Base-by-base conservation (phyloP, 1,140 invertebrate genomes). In the Heliothis subflexa region DNA sequence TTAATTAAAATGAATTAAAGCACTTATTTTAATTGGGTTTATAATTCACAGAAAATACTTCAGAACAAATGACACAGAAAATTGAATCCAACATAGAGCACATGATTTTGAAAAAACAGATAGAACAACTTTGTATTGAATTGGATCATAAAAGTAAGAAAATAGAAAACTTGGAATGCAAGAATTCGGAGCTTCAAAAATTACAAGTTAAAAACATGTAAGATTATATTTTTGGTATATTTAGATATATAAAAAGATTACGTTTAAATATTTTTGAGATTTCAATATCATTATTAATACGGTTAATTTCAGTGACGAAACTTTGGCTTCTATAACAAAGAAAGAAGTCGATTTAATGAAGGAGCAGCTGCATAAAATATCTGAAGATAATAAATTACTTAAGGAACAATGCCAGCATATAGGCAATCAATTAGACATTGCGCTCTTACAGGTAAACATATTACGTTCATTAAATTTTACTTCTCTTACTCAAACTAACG, bases 171-270 rank as follows among this genome's bases (percentile, higher is more conserved):
- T 85, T 92, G 25, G 77, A 86, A 78, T 59, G 79, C 62, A 86
- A 76, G 64, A 84, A 88, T 50, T 55, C 75, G 21, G 82, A 88
- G 59, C 78, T 93, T 25, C 86, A 93, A 85, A 80, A 86, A 74
- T 33, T 49, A 3, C 88, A 89, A 84, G 68, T 82, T 11, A 85
- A 86, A 77, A 21, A 89, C 54, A 89, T 91, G 92, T 94, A 85
- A 85, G 78, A 79, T n/a, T 14, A 62, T 47, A 50, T 13, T 70
- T 50, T 18, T 33, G 61, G 12, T 72, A 55, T 2, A 25, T 77
- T 57, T 28, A 45, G 55, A n/a, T n/a, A n/a, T n/a, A n/a, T n/a
- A n/a, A n/a, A n/a, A n/a, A n/a, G n/a, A n/a, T n/a, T n/a, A n/a
- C n/a, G n/a, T n/a, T n/a, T 71, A 57, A 10, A 54, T 68, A 25